These are phyloP conservation scores for Hirtodrosophila confusa DNA, from an alignment of 2,888 invertebrate species.

Conservation along the genomic window DNA sequence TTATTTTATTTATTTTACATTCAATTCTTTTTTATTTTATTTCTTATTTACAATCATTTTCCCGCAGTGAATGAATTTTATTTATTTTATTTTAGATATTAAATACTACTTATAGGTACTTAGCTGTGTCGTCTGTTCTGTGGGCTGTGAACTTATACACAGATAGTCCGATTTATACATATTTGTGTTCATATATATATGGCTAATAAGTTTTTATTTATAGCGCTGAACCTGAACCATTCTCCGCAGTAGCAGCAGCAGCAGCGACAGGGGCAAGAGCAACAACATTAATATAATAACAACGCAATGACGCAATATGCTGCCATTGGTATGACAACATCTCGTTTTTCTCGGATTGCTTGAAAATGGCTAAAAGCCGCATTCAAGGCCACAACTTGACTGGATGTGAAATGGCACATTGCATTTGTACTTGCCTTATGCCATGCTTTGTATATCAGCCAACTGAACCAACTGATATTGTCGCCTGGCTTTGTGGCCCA, in stretches of 20 bases:
- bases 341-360: conserved; percentile 43
- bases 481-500: conserved; percentile 23
- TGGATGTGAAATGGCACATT: conserved; percentile 39
- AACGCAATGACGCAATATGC: conserved; percentile 47
- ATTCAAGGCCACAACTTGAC: conserved; percentile 54
- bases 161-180: conserved; percentile 8
- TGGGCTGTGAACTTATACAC: conserved; percentile 7
- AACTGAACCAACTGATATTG: conserved; percentile 14
- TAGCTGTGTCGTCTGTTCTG: not conserved
- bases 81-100: not conserved
- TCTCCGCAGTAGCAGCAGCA: conserved; percentile 15
- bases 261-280: not conserved
- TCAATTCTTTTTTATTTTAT: not conserved
- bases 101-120: not conserved
- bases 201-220: conserved; percentile 68
- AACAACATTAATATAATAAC: conserved; percentile 17
- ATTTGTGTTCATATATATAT: conserved; percentile 18
- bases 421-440: conserved; percentile 25
- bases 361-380: conserved; percentile 57
- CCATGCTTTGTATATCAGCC: conserved; percentile 1
- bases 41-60: too few species aligned
- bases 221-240: conserved; percentile 54
- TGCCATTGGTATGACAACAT: conserved; percentile 65
- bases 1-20: not conserved
- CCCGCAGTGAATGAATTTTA: not conserved